These are phyloP conservation scores for Melierax canorus DNA, from an alignment of 2,113 vertebrate species.

Conservation along the genomic window DNA sequence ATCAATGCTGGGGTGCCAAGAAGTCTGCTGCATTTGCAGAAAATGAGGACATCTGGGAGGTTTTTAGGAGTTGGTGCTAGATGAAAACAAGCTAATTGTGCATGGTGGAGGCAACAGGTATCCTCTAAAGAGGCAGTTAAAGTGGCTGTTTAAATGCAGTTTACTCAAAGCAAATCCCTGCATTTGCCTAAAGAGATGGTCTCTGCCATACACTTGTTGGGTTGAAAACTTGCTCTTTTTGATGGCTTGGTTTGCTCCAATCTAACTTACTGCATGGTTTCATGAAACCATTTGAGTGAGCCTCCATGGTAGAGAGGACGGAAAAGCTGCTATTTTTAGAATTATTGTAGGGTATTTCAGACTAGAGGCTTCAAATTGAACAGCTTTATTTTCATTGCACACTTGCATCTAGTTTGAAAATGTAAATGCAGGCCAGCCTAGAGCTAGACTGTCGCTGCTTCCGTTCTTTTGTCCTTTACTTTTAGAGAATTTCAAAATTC, in stretches of 20 bases:
- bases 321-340: not conserved
- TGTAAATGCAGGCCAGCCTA: not conserved
- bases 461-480: not conserved
- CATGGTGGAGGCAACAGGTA: rapidly evolving
- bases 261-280: not conserved
- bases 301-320: rapidly evolving
- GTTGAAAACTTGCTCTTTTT: not conserved
- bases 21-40: not conserved
- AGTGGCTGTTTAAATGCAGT: rapidly evolving
- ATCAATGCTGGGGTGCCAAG: not conserved
- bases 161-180: not conserved
- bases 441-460: not conserved
- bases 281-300: not conserved
- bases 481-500: not conserved
- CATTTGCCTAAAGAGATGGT: not conserved
- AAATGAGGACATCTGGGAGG: not conserved
- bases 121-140: rapidly evolving
- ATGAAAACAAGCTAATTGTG: not conserved
- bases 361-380: not conserved
- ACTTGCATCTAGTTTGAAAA: not conserved
- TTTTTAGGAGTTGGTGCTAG: not conserved
- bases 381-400: not conserved
- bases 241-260: not conserved
- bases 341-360: not conserved
- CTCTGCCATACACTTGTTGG: rapidly evolving